Conservation (phyloP, 2,888 invertebrate species). For the Chymomyza amoena region DNA sequence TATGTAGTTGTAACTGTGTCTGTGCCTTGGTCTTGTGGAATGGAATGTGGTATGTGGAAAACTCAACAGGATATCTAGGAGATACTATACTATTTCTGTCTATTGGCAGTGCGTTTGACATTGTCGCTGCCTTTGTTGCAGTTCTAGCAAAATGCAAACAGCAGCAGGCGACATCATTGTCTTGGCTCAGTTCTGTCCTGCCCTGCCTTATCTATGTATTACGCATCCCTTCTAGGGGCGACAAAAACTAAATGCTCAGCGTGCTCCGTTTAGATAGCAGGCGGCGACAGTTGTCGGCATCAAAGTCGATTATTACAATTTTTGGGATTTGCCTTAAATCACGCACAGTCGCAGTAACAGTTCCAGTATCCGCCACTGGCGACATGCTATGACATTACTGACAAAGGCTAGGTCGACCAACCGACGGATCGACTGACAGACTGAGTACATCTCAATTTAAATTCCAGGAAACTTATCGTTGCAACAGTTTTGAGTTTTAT, state of each 20-base stretch:
- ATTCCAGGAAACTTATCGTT: conserved; percentile 59
- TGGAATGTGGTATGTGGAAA: conserved; percentile 20
- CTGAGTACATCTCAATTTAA: conserved; percentile 66
- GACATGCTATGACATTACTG: conserved; percentile 2
- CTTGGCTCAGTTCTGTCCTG: neutral
- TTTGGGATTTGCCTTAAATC: conserved; percentile 68
- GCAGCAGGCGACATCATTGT: conserved; percentile 24
- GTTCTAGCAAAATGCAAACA: conserved; percentile 8
- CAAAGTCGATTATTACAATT: conserved; percentile 69
- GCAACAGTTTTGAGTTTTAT: conserved; percentile 14
- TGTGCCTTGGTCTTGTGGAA: conserved; percentile 13
- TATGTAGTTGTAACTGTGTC: neutral
- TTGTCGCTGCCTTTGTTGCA: conserved; percentile 18
- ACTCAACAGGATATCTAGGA: conserved; percentile 58
- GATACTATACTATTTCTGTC: conserved; percentile 13
- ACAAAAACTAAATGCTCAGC: conserved; percentile 6
- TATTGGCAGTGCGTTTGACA: too few species aligned
- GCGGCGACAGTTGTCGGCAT: conserved; percentile 51
- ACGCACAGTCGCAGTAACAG: conserved; percentile 48
- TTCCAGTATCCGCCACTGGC: neutral
- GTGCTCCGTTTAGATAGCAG: conserved; percentile 19
- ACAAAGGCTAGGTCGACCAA: neutral
- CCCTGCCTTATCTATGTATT: neutral
- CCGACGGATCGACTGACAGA: neutral
- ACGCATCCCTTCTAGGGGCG: neutral